Percentiles rank a stretch among this genome's conserved stretches.
Conservation (phyloP, 2,113 vertebrate species). For the Polypterus senegalus region DNA sequence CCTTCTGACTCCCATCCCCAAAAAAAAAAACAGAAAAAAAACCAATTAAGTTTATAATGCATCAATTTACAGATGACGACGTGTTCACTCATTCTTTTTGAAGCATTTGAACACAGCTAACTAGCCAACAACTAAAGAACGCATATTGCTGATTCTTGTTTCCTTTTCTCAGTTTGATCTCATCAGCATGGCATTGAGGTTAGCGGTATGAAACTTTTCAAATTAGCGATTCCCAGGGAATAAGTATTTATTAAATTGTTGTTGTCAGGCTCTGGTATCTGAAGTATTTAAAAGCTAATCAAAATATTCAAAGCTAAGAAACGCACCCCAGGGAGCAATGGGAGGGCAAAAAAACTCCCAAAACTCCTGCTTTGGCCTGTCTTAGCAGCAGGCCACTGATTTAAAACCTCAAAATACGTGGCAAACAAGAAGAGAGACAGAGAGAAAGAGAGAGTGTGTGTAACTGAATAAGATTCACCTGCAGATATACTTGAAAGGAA, state of each 20-base stretch:
- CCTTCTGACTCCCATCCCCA: neutral
- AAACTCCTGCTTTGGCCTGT: neutral
- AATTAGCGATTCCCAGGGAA: conserved; percentile 47
- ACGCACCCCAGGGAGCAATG: conserved; percentile 25
- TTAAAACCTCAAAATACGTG: neutral
- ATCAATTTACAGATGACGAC: conserved; percentile 30
- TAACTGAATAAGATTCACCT: neutral
- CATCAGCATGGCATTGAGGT: conserved; percentile 38
- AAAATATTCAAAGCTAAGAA: conserved; percentile 35
- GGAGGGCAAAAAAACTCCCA: conserved; percentile 6
- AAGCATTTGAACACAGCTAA: conserved; percentile 50
- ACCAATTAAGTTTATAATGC: conserved; percentile 49
- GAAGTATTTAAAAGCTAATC: conserved; percentile 40
- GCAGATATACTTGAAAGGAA: neutral
- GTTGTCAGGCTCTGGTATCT: conserved; percentile 33
- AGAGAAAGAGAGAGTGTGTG: too few species aligned
- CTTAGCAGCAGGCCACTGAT: conserved; percentile 30
- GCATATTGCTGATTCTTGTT: conserved; percentile 43
- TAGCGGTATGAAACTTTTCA: conserved; percentile 49
- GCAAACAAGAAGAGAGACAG: too few species aligned
- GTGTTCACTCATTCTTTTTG: conserved; percentile 51
- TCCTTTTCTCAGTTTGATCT: conserved; percentile 52
- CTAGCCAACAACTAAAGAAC: conserved; percentile 37
- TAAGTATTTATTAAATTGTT: conserved; percentile 48
- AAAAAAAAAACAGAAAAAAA: conserved; percentile 15